phyloP scores from a whole-genome alignment of 2,113 vertebrate genomes.

The Thalassoma bifasciatum region DNA sequence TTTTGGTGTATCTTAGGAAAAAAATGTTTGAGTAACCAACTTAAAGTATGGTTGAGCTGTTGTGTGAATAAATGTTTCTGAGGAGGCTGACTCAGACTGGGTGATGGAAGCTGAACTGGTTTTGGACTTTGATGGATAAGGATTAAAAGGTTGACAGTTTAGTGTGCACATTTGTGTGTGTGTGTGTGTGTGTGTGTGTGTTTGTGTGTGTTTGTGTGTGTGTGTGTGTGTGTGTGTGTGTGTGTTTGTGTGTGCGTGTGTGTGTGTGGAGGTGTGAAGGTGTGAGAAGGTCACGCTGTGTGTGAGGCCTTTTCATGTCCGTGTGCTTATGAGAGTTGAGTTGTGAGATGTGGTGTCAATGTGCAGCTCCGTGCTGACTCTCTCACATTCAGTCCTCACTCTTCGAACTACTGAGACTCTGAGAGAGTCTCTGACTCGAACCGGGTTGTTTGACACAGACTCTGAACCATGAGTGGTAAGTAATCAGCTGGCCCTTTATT shows the following conservation, averaged over 20 bases:
- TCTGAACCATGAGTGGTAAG: conserved; percentile 82
- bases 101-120: neutral
- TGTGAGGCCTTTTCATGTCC: conserved; percentile 76
- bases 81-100: neutral
- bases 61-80: neutral
- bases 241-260: conserved; percentile 17
- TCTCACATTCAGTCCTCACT: conserved; percentile 8
- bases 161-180: conserved; percentile 13
- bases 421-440: conserved; percentile 19
- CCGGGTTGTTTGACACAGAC: conserved; percentile 23
- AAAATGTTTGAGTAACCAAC: no score
- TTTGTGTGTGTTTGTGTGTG: conserved; percentile 24
- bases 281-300: conserved; percentile 77
- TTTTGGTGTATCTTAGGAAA: neutral
- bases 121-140: conserved; percentile 26
- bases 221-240: conserved; percentile 19
- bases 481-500: conserved; percentile 30
- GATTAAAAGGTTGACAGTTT: conserved; percentile 10
- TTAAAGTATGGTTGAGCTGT: neutral
- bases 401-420: neutral
- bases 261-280: conserved; percentile 21
- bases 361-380: conserved; percentile 20
- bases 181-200: conserved; percentile 10
- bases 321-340: conserved; percentile 56
- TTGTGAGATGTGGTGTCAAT: conserved; percentile 41